phyloP scores from a whole-genome alignment of 2,113 vertebrate species.

The Ammospiza nelsoni region DNA sequence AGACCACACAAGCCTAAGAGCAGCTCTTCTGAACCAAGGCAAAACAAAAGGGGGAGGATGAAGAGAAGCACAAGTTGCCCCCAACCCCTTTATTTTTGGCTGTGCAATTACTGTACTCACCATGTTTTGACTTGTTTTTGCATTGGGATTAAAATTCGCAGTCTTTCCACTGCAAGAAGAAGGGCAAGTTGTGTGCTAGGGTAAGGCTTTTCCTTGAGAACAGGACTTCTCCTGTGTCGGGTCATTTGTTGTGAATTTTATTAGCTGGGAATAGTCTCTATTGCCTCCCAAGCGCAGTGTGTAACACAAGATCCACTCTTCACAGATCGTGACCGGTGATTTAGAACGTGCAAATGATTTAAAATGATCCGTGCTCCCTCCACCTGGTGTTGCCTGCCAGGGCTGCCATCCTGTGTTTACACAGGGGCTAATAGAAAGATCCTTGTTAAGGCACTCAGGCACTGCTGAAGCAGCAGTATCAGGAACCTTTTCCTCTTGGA shows the following conservation, averaged over 20 bases:
- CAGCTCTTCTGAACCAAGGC: not conserved
- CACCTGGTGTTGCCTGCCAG: not conserved
- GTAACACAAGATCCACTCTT: conserved; percentile 42
- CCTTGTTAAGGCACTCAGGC: not conserved
- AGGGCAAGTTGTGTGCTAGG: not conserved
- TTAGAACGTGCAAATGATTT: not conserved
- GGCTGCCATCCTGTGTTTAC: not conserved
- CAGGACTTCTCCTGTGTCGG: not conserved
- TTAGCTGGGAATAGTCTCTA: not conserved
- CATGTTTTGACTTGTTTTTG: conserved; percentile 20
- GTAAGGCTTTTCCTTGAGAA: conserved; percentile 8
- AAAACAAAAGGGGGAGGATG: not conserved
- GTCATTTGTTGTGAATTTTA: conserved; percentile 16
- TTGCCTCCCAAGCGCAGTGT: not conserved
- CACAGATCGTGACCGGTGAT: not conserved
- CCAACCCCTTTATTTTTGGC: not conserved
- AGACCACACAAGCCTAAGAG: not conserved
- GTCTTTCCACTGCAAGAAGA: not conserved
- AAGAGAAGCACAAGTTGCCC: not conserved
- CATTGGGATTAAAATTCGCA: conserved; percentile 8
- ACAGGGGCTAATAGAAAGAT: not conserved
- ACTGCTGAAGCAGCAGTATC: not conserved
- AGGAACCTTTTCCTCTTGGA: not conserved
- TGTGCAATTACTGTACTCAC: not conserved
- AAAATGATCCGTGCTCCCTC: not conserved